Evolutionary conservation across 37 sponge, comb jelly and placozoan species (phyloP), one percentile per base, ranked within the genome.

Genomic region (Spongilla lacustris): DNA sequence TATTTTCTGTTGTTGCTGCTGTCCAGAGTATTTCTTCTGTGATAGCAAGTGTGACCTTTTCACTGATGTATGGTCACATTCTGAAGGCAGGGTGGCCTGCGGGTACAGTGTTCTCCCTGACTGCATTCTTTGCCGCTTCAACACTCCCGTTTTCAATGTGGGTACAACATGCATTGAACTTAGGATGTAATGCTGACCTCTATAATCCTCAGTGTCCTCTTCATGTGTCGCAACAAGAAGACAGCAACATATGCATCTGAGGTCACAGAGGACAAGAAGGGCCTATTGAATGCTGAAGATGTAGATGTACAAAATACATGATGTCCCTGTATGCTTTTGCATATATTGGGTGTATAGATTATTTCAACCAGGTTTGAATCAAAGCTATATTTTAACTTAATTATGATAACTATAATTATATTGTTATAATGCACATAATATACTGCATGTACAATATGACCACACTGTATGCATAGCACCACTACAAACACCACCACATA

Each of bases 1-100:
- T 46, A 77, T 77, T 77, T 35, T 77, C 78, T 77, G 36, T 77
- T 19, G 36, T 77, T n/a, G 78, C 78, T 35, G 13, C 22, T 46
- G 34, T 77, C 19, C 78, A 77, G 35, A 41, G 34, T 27, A 77
- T 77, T 36, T 37, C 19, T 12, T 41, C 78, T 14, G 26, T 77
- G 27, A 36, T 77, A 35, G 78, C 78, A 11, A 2, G 48, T 35
- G 13, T 77, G 34, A 48, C 26, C 8, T 77, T 36, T 48, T 10
- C 34, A 1, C 34, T n/a, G 78, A 35, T 17, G 26, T 35, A 77
- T 17, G 26, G 19, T 1, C 78, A 14, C 19, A 58, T 58, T 19
- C 21, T 58, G 58, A 58, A 10, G 58, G 58, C 58, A 58, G 58
- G 58, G 58, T 58, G 58, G 58, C 58, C 58, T 19, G 58, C 58